phyloP scores from a whole-genome alignment of 1,140 invertebrate genomes.

The Zaprionus ornatus region DNA sequence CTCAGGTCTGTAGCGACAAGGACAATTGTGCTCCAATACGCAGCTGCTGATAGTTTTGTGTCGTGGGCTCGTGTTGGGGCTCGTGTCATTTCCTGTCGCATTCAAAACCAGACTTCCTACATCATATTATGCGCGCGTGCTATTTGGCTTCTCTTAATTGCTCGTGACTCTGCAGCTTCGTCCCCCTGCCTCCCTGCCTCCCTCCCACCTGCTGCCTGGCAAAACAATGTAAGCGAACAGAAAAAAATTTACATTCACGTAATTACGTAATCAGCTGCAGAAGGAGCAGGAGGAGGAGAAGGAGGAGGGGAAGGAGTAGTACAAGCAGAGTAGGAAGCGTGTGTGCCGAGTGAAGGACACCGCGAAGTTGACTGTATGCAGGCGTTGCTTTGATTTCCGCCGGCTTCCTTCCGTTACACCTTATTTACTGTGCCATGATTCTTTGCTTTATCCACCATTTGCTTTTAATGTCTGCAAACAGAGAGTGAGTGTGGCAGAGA shows the following conservation, averaged over 20 bases:
- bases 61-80: not conserved
- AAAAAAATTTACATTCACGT: conserved; percentile 59
- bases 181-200: not conserved
- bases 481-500: not conserved
- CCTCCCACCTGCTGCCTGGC: not conserved
- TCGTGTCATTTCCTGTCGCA: conserved; percentile 43
- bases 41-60: conserved; percentile 15
- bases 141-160: conserved; percentile 55
- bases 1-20: not conserved
- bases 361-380: conserved; percentile 38
- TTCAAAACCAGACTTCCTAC: conserved; percentile 41
- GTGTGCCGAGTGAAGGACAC: conserved; percentile 24
- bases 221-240: conserved; percentile 30
- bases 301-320: not conserved
- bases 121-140: conserved; percentile 22
- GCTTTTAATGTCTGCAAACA: conserved; percentile 22
- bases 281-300: not conserved
- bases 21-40: conserved; percentile 7
- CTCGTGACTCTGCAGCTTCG: conserved; percentile 13
- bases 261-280: conserved; percentile 64
- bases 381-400: conserved; percentile 53
- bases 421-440: conserved; percentile 34
- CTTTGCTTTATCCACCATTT: conserved; percentile 19
- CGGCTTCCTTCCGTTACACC: conserved; percentile 33
- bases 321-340: not conserved